A percentile compares a stretch with the other conserved stretches of the same genome.
These are phyloP conservation scores for Vidua chalybeata DNA, from an alignment of 2,113 vertebrate genomes.

Conservation along the genomic window DNA sequence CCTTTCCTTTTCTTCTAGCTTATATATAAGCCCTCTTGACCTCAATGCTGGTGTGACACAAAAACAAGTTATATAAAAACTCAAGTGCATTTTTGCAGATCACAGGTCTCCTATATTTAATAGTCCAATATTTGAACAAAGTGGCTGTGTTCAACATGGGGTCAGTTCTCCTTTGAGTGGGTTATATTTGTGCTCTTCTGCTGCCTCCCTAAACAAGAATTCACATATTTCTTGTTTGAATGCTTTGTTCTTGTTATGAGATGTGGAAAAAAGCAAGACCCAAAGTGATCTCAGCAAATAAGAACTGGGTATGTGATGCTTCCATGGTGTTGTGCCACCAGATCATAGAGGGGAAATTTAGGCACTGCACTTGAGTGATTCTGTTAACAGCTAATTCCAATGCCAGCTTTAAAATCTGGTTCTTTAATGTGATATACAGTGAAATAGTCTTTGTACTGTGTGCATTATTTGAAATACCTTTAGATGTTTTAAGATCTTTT, in stretches of 20 bases:
- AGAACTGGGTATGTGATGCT: background rate
- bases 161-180: background rate
- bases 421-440: background rate
- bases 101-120: background rate
- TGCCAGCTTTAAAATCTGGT: background rate
- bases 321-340: background rate
- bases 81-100: background rate
- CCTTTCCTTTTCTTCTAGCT: background rate
- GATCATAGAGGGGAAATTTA: background rate
- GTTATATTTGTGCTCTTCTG: background rate
- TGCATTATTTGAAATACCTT: background rate
- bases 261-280: background rate
- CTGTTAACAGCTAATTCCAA: background rate
- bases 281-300: background rate
- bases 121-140: background rate
- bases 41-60: background rate
- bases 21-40: background rate
- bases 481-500: background rate
- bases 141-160: background rate
- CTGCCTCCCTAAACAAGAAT: background rate
- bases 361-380: background rate
- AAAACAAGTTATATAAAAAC: slow-evolving; percentile 7
- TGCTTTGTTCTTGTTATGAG: background rate
- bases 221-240: background rate
- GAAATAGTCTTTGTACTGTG: background rate